phyloP scores from a whole-genome alignment of 2,797 vertebrate genomes.

The Amazonetta brasiliensis region DNA sequence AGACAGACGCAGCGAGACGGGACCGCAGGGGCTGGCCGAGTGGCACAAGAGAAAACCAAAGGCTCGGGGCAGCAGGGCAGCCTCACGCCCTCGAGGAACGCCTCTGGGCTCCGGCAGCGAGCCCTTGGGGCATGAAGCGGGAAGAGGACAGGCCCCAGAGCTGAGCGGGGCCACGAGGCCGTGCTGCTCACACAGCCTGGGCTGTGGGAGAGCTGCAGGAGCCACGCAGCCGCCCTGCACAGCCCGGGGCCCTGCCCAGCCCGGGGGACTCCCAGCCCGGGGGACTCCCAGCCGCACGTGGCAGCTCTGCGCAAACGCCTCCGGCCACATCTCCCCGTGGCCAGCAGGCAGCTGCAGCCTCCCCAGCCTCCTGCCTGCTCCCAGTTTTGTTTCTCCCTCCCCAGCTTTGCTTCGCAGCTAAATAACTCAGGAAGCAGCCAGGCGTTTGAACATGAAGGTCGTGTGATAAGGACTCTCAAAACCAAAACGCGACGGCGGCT shows the following conservation, averaged over 20 bases:
- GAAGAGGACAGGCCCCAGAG: not conserved
- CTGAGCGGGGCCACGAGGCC: not conserved
- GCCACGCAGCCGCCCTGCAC: too few relatives aligned
- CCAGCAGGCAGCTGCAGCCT: not conserved
- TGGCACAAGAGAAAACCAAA: not conserved
- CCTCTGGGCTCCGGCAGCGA: not conserved
- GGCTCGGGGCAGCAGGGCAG: not conserved
- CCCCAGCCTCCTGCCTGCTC: not conserved
- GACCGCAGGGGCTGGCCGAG: not conserved
- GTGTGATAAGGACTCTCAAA: not conserved
- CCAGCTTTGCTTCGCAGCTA: not conserved
- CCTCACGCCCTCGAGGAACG: not conserved
- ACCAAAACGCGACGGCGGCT: not conserved
- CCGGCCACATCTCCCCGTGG: accelerated
- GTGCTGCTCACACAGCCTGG: accelerated
- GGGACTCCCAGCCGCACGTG: too few relatives aligned
- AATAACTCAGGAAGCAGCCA: not conserved
- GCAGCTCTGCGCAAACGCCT: too few relatives aligned
- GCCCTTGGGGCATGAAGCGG: accelerated
- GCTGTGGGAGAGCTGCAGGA: too few relatives aligned
- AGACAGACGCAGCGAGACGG: not conserved
- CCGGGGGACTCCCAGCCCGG: too few relatives aligned
- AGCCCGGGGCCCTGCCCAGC: too few relatives aligned
- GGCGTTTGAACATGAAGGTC: not conserved
- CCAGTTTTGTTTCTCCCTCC: not conserved